Base-by-base conservation (phyloP, 2,797 vertebrate species). In the Taeniopygia guttata region DNA sequence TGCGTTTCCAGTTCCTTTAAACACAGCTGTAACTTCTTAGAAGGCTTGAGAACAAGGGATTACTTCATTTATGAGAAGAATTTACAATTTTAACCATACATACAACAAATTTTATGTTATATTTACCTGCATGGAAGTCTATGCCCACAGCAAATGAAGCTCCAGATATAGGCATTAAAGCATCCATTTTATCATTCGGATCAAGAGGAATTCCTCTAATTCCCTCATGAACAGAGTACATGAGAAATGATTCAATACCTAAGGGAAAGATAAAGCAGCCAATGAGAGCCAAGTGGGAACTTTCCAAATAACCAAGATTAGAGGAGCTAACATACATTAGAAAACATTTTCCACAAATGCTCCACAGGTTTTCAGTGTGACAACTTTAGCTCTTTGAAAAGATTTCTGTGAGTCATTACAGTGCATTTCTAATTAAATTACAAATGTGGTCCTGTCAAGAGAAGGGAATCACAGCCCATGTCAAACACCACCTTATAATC, bases 171-270 rank as follows among this genome's bases (percentile, higher is more conserved):
- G 99, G 99, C 99, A 99, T 99, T 95, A 99, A 97, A 38, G 99
- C 98, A 94, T 99, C 99, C 46, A 96, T 98, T 97, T 99, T 99
- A 96, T 99, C 99, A 88, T 96, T 98, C 69, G 99, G 99, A 87
- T 99, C 99, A 32, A 99, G 98, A 92, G 99, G 98, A 69, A 99
- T 98, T 84, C 99, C 99, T 54, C 99, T 97, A 94, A 99, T 98
- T 87, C 99, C 99, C 97, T 99, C 99, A 59, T 99, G 98, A 93
- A 99, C 98, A 60, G 99, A 99, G 92, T 99, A 99, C 98, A 99
- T 99, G 68, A 99, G 98, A 96, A 99, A 99, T 23, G 99, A 99
- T 90, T 99, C 99, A 82, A 99, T 98, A 85, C 99, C 99, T 99
- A 89, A 16, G 22, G 30, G 29, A 88, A 93, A 82, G 75, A 87